A percentile compares a stretch with the other conserved stretches of the same genome.
phyloP scores from a whole-genome alignment of 2,888 invertebrate genomes.

The Cistogaster globosa region DNA sequence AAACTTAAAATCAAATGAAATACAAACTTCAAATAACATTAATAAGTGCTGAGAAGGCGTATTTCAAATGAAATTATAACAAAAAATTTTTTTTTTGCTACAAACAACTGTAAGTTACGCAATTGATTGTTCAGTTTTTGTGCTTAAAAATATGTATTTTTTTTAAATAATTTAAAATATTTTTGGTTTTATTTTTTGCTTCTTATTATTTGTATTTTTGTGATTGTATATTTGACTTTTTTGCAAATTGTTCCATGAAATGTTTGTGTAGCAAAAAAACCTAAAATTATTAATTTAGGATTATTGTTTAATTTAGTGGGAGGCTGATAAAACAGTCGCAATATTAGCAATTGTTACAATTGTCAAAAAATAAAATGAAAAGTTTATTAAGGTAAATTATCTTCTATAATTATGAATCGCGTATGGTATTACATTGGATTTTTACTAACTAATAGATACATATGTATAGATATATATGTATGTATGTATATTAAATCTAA shows the following conservation, averaged over 20 bases:
- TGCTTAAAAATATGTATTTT: not conserved
- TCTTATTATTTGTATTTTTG: slow-evolving; percentile 25
- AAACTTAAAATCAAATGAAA: slow-evolving; percentile 31
- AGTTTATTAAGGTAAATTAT: too few relatives aligned
- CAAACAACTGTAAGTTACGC: slow-evolving; percentile 62
- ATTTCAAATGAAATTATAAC: slow-evolving; percentile 39
- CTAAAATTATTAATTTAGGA: not conserved
- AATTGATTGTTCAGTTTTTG: slow-evolving; percentile 61
- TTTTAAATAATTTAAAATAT: not conserved
- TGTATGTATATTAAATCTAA: too few relatives aligned
- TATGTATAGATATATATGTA: too few relatives aligned
- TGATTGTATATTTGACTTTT: not conserved
- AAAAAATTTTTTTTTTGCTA: slow-evolving; percentile 1
- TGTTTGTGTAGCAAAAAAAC: slow-evolving; percentile 30
- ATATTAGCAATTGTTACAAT: not conserved
- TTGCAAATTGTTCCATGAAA: not conserved
- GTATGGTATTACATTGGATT: too few relatives aligned
- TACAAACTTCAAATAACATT: slow-evolving; percentile 1
- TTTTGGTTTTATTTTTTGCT: not conserved
- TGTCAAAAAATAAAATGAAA: slow-evolving; percentile 17
- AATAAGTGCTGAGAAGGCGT: slow-evolving; percentile 54
- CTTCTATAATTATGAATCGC: too few relatives aligned
- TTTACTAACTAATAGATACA: too few relatives aligned
- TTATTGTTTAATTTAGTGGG: slow-evolving; percentile 15
- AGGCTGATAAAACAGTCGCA: not conserved